Conservation (phyloP, 2,797 vertebrate species). For the Nyctibius grandis region DNA sequence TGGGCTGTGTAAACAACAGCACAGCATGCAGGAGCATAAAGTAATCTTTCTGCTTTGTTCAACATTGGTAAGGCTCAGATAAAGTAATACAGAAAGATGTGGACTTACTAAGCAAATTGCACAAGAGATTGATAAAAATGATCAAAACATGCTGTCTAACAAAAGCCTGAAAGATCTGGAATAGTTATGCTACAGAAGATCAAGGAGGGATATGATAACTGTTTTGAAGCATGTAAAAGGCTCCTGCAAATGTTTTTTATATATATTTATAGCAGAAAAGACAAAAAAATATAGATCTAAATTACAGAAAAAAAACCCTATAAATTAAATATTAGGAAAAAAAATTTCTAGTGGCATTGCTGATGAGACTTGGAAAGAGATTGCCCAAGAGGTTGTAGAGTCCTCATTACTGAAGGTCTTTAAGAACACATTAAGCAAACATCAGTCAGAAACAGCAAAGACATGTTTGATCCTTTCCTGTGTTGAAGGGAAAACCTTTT, state of each 20-base stretch:
- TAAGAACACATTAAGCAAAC: background rate
- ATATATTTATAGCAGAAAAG: background rate
- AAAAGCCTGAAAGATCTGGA: background rate
- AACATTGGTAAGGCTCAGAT: background rate
- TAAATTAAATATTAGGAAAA: background rate
- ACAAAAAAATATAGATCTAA: background rate
- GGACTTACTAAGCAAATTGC: background rate
- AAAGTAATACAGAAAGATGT: background rate
- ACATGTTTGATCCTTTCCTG: background rate
- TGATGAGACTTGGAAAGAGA: background rate
- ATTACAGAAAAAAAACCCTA: background rate
- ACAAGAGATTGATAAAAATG: background rate
- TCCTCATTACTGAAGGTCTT: background rate
- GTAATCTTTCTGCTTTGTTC: background rate
- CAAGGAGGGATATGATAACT: background rate
- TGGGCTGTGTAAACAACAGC: background rate
- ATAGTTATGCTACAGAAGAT: background rate
- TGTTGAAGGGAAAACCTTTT: background rate
- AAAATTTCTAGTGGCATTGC: background rate
- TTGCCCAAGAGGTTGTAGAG: background rate
- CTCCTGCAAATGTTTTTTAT: background rate
- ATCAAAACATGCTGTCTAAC: background rate
- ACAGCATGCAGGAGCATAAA: background rate
- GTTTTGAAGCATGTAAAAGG: background rate
- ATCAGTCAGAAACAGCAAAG: background rate